These are phyloP conservation scores for Danio jaintianensis DNA, from an alignment of 2,797 vertebrate species.

Conservation along the genomic window DNA sequence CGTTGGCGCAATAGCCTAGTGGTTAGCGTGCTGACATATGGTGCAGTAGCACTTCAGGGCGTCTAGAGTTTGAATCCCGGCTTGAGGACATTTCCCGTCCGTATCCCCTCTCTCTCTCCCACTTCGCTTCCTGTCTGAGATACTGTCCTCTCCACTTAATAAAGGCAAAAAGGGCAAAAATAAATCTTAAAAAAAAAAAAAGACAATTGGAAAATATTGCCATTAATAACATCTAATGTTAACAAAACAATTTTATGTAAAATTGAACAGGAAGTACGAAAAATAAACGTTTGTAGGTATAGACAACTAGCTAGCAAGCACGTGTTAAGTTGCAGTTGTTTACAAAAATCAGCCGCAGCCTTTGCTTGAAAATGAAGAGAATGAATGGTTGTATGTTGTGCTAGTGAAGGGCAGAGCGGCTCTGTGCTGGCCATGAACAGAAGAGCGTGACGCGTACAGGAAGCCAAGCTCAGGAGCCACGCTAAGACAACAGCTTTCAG, in stretches of 20 bases:
- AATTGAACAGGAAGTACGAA: not conserved
- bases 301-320: not conserved
- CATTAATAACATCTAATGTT: not conserved
- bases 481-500: slow-evolving; percentile 60
- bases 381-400: not conserved
- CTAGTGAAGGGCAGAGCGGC: slow-evolving; percentile 4
- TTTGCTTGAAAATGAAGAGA: not conserved
- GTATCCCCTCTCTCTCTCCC: too few species aligned
- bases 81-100: too few species aligned
- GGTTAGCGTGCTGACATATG: too few species aligned
- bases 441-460: slow-evolving; percentile 40
- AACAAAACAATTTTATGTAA: not conserved
- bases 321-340: not conserved
- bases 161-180: too few species aligned
- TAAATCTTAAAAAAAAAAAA: too few species aligned
- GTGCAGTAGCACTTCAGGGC: too few species aligned
- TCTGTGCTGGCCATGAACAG: slow-evolving; percentile 12
- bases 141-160: too few species aligned
- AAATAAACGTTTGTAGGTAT: not conserved
- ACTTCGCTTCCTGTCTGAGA: too few species aligned
- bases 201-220: not conserved
- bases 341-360: not conserved
- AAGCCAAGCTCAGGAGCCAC: slow-evolving; percentile 49
- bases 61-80: too few species aligned
- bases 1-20: too few species aligned